A percentile compares a stretch with the other conserved stretches of the same genome.
Evolutionary conservation across 2,888 invertebrate genomes (phyloP).

Genomic region (Flexamia atlantica): DNA sequence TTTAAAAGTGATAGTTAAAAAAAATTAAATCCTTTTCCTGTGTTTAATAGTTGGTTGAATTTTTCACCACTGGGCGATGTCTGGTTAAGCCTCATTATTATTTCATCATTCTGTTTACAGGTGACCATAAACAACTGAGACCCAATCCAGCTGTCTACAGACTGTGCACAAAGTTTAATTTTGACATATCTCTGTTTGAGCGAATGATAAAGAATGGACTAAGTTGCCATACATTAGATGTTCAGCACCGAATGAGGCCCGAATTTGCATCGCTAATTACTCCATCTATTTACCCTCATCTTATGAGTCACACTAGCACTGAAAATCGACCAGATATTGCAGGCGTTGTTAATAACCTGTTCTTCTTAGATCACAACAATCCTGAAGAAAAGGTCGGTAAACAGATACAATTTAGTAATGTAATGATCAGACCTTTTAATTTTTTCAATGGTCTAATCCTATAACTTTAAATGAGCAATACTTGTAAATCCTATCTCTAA

Average conservation of each 20-base stretch:
- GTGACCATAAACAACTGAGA: conserved; percentile 89
- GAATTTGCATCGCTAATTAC: conserved; percentile 79
- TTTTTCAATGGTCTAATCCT: too few species aligned
- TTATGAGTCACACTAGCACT: conserved; percentile 80
- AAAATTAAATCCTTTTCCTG: too few species aligned
- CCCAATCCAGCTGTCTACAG: conserved; percentile 85
- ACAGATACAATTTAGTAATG: too few species aligned
- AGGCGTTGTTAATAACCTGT: conserved; percentile 81
- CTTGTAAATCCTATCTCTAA: too few species aligned
- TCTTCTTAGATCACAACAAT: conserved; percentile 81
- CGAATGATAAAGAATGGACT: conserved; percentile 84
- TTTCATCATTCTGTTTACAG: conserved; percentile 72
- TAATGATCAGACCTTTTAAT: background rate
- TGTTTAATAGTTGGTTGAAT: too few species aligned
- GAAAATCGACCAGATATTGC: conserved; percentile 77
- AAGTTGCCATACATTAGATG: conserved; percentile 78
- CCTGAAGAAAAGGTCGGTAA: conserved; percentile 77
- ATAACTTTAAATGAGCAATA: too few species aligned
- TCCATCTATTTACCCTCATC: conserved; percentile 81
- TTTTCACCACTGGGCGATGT: too few species aligned
- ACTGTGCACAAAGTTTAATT: conserved; percentile 81
- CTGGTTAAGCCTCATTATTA: too few species aligned
- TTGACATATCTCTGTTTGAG: conserved; percentile 91
- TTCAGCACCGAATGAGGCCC: conserved; percentile 88
- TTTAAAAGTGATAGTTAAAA: too few species aligned